Conservation (phyloP, 2,888 invertebrate genomes). For the Cephus sareptanus region DNA sequence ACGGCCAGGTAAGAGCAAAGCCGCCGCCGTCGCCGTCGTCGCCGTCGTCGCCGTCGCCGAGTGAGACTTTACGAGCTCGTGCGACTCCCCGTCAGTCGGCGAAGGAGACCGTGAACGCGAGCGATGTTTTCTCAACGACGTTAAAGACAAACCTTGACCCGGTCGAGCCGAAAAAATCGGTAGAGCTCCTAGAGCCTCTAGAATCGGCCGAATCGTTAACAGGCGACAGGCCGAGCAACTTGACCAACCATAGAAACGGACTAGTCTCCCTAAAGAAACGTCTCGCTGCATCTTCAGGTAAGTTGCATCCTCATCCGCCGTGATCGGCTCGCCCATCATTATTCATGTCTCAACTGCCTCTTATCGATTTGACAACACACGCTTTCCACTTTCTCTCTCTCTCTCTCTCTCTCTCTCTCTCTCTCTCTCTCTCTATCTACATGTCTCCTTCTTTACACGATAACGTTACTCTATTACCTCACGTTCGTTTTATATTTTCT, state of each 20-base stretch:
- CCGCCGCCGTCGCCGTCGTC: neutral
- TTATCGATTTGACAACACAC: constrained; percentile 16
- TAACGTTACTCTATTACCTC: constrained; percentile 5
- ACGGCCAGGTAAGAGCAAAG: neutral
- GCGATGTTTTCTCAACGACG: neutral
- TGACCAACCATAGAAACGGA: constrained; percentile 36
- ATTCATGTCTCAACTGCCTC: constrained; percentile 22
- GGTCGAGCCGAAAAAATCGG: neutral
- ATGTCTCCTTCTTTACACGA: constrained; percentile 12
- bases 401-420: neutral
- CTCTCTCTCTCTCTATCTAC: neutral
- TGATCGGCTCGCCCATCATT: constrained; percentile 10
- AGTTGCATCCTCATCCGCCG: constrained; percentile 9
- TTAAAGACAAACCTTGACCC: too few relatives aligned
- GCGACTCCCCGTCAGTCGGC: too few relatives aligned
- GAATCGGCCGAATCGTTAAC: neutral
- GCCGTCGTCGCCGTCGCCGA: neutral
- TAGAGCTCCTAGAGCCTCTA: neutral
- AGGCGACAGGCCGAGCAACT: neutral
- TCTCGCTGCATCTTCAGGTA: constrained; percentile 18
- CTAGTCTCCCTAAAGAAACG: constrained; percentile 23
- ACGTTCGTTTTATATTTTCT: neutral
- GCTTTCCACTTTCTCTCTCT: neutral
- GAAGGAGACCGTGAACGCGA: neutral
- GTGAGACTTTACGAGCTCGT: neutral